Percentiles rank a stretch among this genome's conserved stretches.
These are phyloP conservation scores for Ceratina japonica DNA, from an alignment of 1,140 invertebrate species.

Conservation along the genomic window DNA sequence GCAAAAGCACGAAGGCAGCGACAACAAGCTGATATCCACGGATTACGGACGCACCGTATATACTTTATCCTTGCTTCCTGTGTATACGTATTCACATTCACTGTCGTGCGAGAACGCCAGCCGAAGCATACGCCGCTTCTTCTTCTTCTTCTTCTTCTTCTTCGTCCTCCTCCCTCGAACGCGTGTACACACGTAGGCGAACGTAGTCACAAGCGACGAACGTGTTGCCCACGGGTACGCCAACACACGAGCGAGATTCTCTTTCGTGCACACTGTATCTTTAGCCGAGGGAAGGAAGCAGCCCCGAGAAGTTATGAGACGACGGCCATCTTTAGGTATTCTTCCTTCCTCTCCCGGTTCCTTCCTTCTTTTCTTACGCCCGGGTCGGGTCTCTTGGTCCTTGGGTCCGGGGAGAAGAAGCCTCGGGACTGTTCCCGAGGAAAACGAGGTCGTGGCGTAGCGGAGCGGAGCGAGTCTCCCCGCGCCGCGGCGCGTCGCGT, in stretches of 20 bases:
- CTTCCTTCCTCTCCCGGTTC: slow-evolving; percentile 56
- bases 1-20: slow-evolving; percentile 57
- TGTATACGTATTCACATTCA: slow-evolving; percentile 36
- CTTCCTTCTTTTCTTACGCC: slow-evolving; percentile 53
- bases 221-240: not conserved
- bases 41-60: slow-evolving; percentile 50
- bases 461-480: slow-evolving; percentile 3
- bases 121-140: not conserved
- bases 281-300: slow-evolving; percentile 18
- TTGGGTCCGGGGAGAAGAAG: not conserved
- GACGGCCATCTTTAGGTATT: slow-evolving; percentile 66
- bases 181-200: not conserved
- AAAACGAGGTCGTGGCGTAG: slow-evolving; percentile 61
- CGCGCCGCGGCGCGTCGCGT: slow-evolving; percentile 43
- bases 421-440: slow-evolving; percentile 41
- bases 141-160: not conserved
- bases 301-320: slow-evolving; percentile 66
- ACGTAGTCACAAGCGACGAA: not conserved
- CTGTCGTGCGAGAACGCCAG: not conserved
- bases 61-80: slow-evolving; percentile 39
- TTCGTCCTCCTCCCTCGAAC: not conserved
- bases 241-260: not conserved
- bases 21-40: slow-evolving; percentile 62
- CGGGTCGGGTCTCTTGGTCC: too few species aligned
- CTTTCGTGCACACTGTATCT: slow-evolving; percentile 13